Evolutionary conservation across 1,140 invertebrate species (phyloP).

Genomic region (Formica exsecta): DNA sequence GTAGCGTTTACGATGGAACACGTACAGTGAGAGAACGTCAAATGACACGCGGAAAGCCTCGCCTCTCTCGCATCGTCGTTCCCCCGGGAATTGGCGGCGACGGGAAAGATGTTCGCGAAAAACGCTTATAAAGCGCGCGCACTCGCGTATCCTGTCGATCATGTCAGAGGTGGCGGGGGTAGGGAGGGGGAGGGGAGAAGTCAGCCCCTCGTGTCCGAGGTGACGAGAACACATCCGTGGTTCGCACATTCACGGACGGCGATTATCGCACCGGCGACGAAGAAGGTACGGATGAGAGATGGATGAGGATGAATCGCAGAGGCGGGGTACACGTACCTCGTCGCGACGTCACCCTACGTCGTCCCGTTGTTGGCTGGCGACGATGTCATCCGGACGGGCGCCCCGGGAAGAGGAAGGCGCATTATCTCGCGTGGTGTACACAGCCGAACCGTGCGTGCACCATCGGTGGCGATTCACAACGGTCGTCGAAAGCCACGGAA

Average conservation of each 20-base stretch:
- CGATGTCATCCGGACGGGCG: slow-evolving; percentile 74
- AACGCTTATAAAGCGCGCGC: neutral
- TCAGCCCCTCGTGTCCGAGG: no score
- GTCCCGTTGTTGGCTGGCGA: slow-evolving; percentile 71
- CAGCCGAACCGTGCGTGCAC: slow-evolving; percentile 83
- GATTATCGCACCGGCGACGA: neutral
- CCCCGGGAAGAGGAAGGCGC: slow-evolving; percentile 75
- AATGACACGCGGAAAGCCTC: neutral
- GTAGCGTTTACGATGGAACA: slow-evolving; percentile 1
- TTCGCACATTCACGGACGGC: neutral
- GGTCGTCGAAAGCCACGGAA: slow-evolving; percentile 69
- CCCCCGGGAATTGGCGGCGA: neutral
- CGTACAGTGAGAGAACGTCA: neutral
- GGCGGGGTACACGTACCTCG: slow-evolving; percentile 64
- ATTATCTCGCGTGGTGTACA: slow-evolving; percentile 76
- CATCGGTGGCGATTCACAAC: slow-evolving; percentile 80
- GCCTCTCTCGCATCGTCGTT: no score
- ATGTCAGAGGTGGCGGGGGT: no score
- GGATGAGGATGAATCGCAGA: no score
- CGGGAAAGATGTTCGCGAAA: neutral
- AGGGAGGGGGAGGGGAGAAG: no score
- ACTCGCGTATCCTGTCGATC: no score
- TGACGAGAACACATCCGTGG: no score
- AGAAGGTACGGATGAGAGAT: no score
- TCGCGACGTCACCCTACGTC: slow-evolving; percentile 66